These are phyloP conservation scores for Himantopus leucocephalus DNA, from an alignment of 2,113 vertebrate genomes.

Conservation along the genomic window DNA sequence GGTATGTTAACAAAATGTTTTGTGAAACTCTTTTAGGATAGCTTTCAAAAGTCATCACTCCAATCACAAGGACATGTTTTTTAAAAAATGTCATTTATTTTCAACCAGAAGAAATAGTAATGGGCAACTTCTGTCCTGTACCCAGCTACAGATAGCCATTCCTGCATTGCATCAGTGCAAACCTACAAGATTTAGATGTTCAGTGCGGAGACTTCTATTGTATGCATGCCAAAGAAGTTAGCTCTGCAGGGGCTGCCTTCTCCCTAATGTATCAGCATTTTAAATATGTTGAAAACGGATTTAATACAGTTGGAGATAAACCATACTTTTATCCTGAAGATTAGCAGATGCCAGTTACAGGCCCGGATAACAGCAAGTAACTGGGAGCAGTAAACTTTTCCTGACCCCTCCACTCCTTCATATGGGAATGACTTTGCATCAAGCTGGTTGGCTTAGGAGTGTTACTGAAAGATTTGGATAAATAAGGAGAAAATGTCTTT, in stretches of 20 bases:
- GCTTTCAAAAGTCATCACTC: background rate
- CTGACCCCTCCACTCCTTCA: background rate
- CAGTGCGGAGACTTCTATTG: background rate
- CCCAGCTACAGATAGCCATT: background rate
- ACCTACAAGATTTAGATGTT: background rate
- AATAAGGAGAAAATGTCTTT: background rate
- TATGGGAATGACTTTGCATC: background rate
- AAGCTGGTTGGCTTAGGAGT: background rate
- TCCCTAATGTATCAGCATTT: background rate
- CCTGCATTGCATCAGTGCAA: background rate
- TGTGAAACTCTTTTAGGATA: background rate
- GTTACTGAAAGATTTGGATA: background rate
- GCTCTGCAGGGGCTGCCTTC: background rate
- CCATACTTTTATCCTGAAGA: background rate
- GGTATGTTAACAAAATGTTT: slow-evolving; percentile 65
- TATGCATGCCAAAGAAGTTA: background rate
- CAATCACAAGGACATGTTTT: background rate
- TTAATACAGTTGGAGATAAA: background rate
- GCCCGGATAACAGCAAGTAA: background rate
- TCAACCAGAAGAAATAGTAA: background rate
- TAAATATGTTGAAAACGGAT: background rate
- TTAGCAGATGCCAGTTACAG: background rate
- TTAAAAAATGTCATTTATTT: background rate
- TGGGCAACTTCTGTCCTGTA: background rate
- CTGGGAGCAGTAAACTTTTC: background rate